Evolutionary conservation across 2,797 vertebrate genomes (phyloP).

Genomic region (Gymnoscopelus braueri): DNA sequence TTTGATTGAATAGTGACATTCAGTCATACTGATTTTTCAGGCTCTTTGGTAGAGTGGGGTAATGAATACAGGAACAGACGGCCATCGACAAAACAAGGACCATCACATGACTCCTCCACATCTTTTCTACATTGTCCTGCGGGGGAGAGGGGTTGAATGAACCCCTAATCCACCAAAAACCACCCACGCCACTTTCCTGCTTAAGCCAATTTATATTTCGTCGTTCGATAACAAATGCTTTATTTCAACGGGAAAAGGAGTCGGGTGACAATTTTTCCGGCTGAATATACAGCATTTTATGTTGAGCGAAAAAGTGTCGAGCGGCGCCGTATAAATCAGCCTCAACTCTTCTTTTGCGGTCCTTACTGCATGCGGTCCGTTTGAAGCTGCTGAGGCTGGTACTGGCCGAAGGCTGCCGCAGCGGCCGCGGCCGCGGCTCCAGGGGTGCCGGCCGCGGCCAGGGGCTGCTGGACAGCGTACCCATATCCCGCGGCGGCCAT

Average conservation of each 20-base stretch:
- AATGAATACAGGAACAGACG: conserved; percentile 67
- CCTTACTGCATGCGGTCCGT: conserved; percentile 94
- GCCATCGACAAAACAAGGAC: conserved; percentile 25
- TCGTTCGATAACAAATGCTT: too few species aligned
- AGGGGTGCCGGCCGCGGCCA: conserved; percentile 87
- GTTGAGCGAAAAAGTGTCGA: too few species aligned
- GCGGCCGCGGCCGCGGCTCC: conserved; percentile 85
- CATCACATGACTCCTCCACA: conserved; percentile 4
- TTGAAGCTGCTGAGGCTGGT: conserved; percentile 94
- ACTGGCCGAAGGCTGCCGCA: conserved; percentile 87
- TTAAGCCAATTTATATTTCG: too few species aligned
- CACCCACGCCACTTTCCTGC: too few species aligned
- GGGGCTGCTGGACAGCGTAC: conserved; percentile 94
- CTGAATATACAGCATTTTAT: too few species aligned
- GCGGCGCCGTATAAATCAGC: background rate
- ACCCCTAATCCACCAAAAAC: background rate
- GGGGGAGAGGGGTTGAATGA: background rate
- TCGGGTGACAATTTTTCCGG: too few species aligned
- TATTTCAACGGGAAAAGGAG: too few species aligned
- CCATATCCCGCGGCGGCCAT: conserved; percentile 92
- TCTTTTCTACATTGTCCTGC: conserved; percentile 21
- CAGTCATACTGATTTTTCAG: conserved; percentile 53
- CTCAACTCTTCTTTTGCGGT: conserved; percentile 39
- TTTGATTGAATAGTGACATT: conserved; percentile 63
- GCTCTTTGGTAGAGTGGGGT: conserved; percentile 69